These are phyloP conservation scores for Scomber colias DNA, from an alignment of 2,113 vertebrate species.

Conservation along the genomic window DNA sequence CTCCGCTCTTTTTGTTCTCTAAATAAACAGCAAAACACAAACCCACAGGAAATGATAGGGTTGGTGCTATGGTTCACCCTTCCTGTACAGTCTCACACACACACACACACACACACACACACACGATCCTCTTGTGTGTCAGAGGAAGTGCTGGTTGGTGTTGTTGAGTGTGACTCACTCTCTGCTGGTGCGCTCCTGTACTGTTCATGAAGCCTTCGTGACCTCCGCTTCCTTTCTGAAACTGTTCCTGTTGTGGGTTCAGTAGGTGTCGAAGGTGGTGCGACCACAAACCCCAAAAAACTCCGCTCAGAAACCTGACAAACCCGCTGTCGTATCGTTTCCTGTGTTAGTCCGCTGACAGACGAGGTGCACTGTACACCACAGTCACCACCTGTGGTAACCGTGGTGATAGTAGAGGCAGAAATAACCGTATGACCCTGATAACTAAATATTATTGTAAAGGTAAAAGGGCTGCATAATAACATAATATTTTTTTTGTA, in stretches of 20 bases:
- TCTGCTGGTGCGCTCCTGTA: conserved; percentile 1
- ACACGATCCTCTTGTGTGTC: conserved; percentile 27
- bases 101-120: conserved; percentile 4
- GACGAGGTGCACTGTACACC: too few species aligned
- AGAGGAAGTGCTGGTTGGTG: conserved; percentile 47
- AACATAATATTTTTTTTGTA: too few species aligned
- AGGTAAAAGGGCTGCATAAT: too few species aligned
- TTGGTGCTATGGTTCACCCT: conserved; percentile 35
- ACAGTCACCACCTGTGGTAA: too few species aligned
- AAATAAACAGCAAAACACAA: conserved; percentile 30
- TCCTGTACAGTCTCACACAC: conserved; percentile 16
- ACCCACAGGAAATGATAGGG: conserved; percentile 59
- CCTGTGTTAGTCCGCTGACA: background rate
- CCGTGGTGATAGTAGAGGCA: too few species aligned
- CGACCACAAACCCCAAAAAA: background rate
- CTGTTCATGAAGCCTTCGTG: conserved; percentile 25
- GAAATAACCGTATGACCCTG: too few species aligned
- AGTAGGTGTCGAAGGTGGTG: too few species aligned
- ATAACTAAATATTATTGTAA: too few species aligned
- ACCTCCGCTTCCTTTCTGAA: background rate
- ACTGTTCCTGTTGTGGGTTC: conserved; percentile 12
- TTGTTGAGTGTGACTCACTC: conserved; percentile 36
- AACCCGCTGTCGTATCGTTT: background rate
- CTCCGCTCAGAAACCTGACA: background rate
- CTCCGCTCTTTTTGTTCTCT: background rate